Conservation (phyloP, 2,113 vertebrate genomes). For the Burhinus bistriatus region DNA sequence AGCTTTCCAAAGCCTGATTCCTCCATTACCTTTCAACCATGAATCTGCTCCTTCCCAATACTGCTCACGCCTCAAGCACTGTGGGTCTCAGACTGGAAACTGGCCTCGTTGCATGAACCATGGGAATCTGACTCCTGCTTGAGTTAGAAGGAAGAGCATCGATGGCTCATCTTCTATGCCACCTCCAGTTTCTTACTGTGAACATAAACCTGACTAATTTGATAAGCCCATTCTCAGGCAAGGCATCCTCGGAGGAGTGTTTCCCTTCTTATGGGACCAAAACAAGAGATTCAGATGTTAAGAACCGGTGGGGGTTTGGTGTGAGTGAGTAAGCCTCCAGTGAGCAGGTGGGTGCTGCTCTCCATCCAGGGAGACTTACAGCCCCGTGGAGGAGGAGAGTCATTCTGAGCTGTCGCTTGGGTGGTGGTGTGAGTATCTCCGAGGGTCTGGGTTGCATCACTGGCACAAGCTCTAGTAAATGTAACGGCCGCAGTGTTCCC, state of each 20-base stretch:
- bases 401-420: not conserved
- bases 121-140: not conserved
- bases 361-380: not conserved
- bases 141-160: not conserved
- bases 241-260: not conserved
- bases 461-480: not conserved
- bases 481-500: rapidly evolving
- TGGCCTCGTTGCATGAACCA: not conserved
- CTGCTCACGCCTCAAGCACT: not conserved
- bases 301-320: rapidly evolving
- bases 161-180: not conserved
- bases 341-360: not conserved
- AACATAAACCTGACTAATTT: not conserved
- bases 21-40: not conserved
- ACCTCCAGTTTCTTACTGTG: not conserved
- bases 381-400: not conserved
- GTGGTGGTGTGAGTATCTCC: not conserved
- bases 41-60: not conserved
- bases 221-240: not conserved
- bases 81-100: not conserved
- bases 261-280: not conserved
- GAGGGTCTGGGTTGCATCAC: rapidly evolving
- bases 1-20: not conserved
- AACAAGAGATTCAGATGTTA: no score
- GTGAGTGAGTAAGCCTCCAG: not conserved